Evolutionary conservation across 1,140 invertebrate species (phyloP).

Genomic region (Hyles vespertilio): DNA sequence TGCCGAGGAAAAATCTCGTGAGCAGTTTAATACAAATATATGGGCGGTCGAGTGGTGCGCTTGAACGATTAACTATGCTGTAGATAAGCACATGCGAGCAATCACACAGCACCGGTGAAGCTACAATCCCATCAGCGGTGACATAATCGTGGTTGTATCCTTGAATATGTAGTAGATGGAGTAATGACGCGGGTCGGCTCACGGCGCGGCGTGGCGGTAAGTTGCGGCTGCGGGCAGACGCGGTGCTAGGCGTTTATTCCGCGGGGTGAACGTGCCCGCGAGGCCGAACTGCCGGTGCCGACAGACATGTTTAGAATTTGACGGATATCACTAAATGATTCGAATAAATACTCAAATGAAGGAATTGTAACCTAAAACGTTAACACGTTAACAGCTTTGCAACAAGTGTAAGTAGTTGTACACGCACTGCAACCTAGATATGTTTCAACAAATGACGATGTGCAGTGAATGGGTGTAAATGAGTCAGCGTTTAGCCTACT

Average conservation of each 20-base stretch:
- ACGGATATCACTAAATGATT: background rate
- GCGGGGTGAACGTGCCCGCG: slow-evolving; percentile 66
- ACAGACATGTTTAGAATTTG: slow-evolving; percentile 5
- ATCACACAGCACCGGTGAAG: background rate
- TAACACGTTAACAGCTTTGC: no score
- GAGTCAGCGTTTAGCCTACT: no score
- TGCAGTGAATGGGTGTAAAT: no score
- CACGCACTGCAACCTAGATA: no score
- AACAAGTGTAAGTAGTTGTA: no score
- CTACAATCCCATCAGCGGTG: slow-evolving; percentile 27
- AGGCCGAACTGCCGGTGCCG: slow-evolving; percentile 40
- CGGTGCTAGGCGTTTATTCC: slow-evolving; percentile 39
- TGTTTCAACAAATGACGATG: no score
- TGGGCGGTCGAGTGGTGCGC: background rate
- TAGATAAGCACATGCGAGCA: background rate
- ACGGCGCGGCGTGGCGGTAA: slow-evolving; percentile 24
- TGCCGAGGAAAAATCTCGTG: no score
- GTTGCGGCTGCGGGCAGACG: slow-evolving; percentile 29
- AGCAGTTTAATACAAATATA: no score
- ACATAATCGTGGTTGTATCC: slow-evolving; percentile 56
- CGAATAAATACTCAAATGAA: no score
- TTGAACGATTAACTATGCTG: background rate
- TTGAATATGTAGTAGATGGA: slow-evolving; percentile 58
- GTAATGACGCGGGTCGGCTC: slow-evolving; percentile 28
- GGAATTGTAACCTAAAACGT: background rate